Evolutionary conservation across 2,797 vertebrate genomes (phyloP), one percentile per base, ranked within the genome.

Genomic region (Sitta carolinensis): DNA sequence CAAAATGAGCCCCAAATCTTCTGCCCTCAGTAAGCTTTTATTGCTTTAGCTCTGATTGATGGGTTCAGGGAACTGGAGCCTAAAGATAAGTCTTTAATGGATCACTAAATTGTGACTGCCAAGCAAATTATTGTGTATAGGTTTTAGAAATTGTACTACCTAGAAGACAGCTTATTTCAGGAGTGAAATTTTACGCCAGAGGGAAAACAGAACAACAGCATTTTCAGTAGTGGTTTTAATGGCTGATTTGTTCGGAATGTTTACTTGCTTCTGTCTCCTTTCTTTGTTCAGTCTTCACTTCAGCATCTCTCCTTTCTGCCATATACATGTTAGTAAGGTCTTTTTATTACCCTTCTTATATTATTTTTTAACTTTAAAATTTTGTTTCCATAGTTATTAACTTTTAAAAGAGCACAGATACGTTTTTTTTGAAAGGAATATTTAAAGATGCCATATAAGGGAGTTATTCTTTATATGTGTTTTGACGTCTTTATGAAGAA

Each of bases 41-140:
- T 86, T 94, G 63, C 75, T 94, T 84, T 72, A 87, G 69, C 43
- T 84, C 75, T 95, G 88, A 93, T 32, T 94, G 89, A 92, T 89
- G 40, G 80, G 30, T 78, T 88, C 79, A 80, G 94, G 83, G 91
- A 96, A 55, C 72, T 52, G 59, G 67, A 88, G 86, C 66, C 91
- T 83, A 82, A 93, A 96, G 91, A 93, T 91, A 94, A 94, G 89
- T 89, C 76, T 95, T 96, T 88, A 95, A 94, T 90, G 87, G 69
- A 75, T 92, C 90, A 58, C 79, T 86, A 89, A 78, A 92, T 92
- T 93, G 77, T 80, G 58, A 70, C 86, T 94, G 70, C 83, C 88
- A 84, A 82, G 81, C 77, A 94, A 89, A 96, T 90, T 62, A 92
- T 58, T 94, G 69, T 61, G 52, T 59, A 81, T 55, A 64, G 68